phyloP scores from a whole-genome alignment of 2,797 vertebrate genomes.

The Harpagifer antarcticus region DNA sequence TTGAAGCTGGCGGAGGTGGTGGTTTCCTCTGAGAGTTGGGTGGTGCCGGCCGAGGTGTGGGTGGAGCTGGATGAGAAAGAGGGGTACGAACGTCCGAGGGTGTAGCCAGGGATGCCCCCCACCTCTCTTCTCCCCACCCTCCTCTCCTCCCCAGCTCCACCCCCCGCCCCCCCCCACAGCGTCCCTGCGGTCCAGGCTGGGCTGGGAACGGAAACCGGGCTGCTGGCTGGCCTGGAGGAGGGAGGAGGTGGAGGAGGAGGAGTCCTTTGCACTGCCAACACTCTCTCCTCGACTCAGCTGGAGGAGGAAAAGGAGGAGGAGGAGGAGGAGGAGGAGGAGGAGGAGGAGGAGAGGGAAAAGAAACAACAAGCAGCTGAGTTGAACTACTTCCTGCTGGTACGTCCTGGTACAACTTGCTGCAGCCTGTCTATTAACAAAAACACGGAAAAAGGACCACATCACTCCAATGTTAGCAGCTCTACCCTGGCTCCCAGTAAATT shows the following conservation, averaged over 20 bases:
- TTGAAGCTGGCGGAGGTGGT: constrained; percentile 93
- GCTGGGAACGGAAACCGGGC: constrained; percentile 93
- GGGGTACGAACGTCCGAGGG: constrained; percentile 84
- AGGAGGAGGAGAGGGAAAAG: constrained; percentile 29
- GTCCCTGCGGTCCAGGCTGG: constrained; percentile 90
- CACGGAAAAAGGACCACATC: too few relatives aligned
- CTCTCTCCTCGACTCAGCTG: constrained; percentile 94
- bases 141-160: constrained; percentile 57
- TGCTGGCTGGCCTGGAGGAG: constrained; percentile 91
- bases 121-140: constrained; percentile 46
- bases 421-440: too few relatives aligned
- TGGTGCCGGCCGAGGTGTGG: constrained; percentile 74
- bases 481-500: too few relatives aligned
- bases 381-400: background rate
- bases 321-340: constrained; percentile 10
- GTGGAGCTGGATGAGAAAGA: constrained; percentile 93
- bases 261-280: constrained; percentile 88
- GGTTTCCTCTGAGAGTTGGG: constrained; percentile 87
- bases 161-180: constrained; percentile 52
- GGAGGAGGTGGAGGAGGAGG: constrained; percentile 86
- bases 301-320: constrained; percentile 32
- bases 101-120: constrained; percentile 80
- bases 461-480: too few relatives aligned
- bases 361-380: constrained; percentile 56
- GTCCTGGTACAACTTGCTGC: constrained; percentile 1